Evolutionary conservation across 2,888 invertebrate genomes (phyloP).

Genomic region (Macaria notata): DNA sequence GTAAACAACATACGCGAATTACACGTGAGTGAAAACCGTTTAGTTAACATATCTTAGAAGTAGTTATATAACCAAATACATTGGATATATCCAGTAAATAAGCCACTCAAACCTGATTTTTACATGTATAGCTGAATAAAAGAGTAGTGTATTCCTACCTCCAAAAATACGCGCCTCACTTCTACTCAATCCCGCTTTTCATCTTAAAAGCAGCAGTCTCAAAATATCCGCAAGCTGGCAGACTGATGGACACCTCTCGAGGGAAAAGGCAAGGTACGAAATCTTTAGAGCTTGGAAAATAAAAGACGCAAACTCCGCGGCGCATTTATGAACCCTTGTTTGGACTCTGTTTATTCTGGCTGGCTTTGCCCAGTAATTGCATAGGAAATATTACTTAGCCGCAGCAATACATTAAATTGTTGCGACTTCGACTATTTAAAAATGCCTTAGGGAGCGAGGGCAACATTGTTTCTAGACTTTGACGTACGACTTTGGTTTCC

Average conservation of each 20-base stretch:
- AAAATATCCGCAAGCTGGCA: slow-evolving; percentile 1
- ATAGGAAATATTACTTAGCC: slow-evolving; percentile 17
- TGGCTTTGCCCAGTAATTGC: slow-evolving; percentile 19
- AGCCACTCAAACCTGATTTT: too few relatives aligned
- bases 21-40: too few relatives aligned
- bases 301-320: slow-evolving; percentile 27
- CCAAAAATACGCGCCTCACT: too few relatives aligned
- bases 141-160: too few relatives aligned
- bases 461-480: background rate
- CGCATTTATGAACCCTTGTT: slow-evolving; percentile 32
- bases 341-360: slow-evolving; percentile 30
- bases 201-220: background rate
- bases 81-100: too few relatives aligned
- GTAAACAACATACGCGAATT: too few relatives aligned
- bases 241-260: slow-evolving; percentile 21
- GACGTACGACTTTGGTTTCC: too few relatives aligned
- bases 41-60: too few relatives aligned
- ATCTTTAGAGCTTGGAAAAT: slow-evolving; percentile 34
- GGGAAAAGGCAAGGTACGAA: slow-evolving; percentile 26
- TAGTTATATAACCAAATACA: too few relatives aligned
- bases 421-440: background rate
- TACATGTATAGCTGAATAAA: too few relatives aligned
- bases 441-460: background rate
- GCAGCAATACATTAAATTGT: slow-evolving; percentile 8
- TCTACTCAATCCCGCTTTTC: too few relatives aligned